These are phyloP conservation scores for Poeciliopsis infans DNA, from an alignment of 2,797 vertebrate species.

Conservation along the genomic window DNA sequence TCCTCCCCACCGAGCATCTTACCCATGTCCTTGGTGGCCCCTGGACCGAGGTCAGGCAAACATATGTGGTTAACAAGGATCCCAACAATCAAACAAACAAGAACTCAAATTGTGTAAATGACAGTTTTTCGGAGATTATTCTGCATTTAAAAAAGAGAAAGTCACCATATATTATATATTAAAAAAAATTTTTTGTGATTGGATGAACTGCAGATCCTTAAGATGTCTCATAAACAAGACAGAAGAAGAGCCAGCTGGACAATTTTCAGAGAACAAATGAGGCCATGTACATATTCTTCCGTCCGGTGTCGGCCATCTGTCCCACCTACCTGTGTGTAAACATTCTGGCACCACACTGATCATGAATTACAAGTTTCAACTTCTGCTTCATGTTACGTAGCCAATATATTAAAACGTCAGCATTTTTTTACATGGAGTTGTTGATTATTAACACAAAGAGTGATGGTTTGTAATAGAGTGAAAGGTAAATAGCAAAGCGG, in stretches of 20 bases:
- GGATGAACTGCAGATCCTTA: slow-evolving; percentile 10
- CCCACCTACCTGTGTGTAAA: slow-evolving; percentile 13
- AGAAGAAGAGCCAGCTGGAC: slow-evolving; percentile 53
- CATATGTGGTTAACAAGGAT: not conserved
- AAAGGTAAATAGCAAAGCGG: not conserved
- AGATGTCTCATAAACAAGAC: slow-evolving; percentile 32
- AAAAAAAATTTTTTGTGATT: not conserved
- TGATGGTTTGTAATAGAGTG: not conserved
- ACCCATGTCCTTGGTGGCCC: slow-evolving; percentile 99
- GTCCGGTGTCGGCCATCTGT: slow-evolving; percentile 51
- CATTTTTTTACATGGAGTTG: not conserved
- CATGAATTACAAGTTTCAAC: not conserved
- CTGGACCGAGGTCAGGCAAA: slow-evolving; percentile 66
- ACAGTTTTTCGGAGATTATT: not conserved
- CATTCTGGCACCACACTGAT: not conserved
- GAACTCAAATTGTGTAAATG: not conserved
- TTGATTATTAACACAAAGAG: not conserved
- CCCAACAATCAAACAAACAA: not conserved
- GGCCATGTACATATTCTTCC: slow-evolving; percentile 29
- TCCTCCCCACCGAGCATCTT: slow-evolving; percentile 99
- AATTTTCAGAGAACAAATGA: slow-evolving; percentile 43
- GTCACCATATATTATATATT: not conserved
- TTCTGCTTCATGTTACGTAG: not conserved
- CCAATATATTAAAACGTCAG: not conserved
- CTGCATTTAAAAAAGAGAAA: not conserved